Evolutionary conservation across 92 coral and sea anemone genomes (phyloP), one percentile per base, ranked within the genome.

Genomic region (Parazoanthus darwini): DNA sequence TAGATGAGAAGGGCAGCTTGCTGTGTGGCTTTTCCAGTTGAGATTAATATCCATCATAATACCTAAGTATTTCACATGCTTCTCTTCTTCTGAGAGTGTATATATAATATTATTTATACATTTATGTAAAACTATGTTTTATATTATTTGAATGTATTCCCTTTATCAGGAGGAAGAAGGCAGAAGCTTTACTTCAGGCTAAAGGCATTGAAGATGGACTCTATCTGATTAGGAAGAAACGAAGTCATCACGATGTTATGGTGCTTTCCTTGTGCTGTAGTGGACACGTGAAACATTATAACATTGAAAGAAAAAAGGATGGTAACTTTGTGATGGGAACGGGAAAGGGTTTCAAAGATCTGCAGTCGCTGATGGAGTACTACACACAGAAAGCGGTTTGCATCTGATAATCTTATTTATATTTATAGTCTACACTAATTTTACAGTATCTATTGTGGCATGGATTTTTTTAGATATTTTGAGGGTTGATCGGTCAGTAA

Each of bases 331-430:
- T 46, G 75, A 80, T 90, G 75, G 77, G 85, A 16, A 70, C 87
- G n/a, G 77, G 72, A n/a, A 90, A 82, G 58, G 67, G 46, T 8
- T 94, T 94, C 72, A 73, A 89, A 74, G 92, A 91, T 74, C 88
- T 93, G 54, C 86, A 39, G 11, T 88, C 80, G 9, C 85, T 95
- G 56, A 78, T 95, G 43, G 88, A 93, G 37, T 81, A 95, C 86
- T 90, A 93, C 79, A 88, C 78, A 42, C 87, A 79, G 67, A 68
- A 86, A 13, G 54, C 88, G 94, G 98, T 94, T 88, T 14, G 29
- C 36, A 29, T 1, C 16, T 22, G 6, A 42, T 74, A 8, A 35
- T 74, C 6, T 8, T 74, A 6, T 37, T 14, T 42, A 29, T 29
- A 29, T 29, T 29, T 29, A 29, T 29, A 74, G 51, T 48, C 51